Base-by-base conservation (phyloP, 2,888 invertebrate genomes). In the Bimastos eiseni region DNA sequence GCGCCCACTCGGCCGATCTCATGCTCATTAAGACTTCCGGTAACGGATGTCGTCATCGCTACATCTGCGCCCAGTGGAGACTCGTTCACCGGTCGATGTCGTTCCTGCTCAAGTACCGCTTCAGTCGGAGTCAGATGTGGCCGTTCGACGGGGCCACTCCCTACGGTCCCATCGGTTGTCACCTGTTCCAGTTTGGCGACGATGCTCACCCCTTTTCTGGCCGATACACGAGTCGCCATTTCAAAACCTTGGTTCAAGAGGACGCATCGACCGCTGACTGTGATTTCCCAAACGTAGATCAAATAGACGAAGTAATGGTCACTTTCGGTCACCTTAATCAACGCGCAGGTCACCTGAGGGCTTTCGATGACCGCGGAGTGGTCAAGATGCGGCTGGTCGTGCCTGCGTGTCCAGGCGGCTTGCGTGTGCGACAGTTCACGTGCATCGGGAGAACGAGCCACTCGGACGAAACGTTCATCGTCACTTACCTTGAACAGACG, bases 71-170 rank as follows among this genome's bases (percentile, higher is more conserved):
- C 19, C 86, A 86, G 86, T 86, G 86, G 86, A 86, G 15, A 17
- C 86, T 34, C 86, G 21, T 86, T 6, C 86, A 86, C 36, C 86
- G 24, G 4, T 36, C 34, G 86, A 34, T 86, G 86, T 86, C 89
- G 6, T 24, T 34, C 34, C 44, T 70, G 34, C 55, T 89, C n/a
- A 37, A 70, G 17, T 89, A 70, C 70, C 89, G 89, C 44, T 30
- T 89, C 49, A 89, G 89, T 36, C 49, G 55, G 37, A 49, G 70
- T 33, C 49, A 70, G 37, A 4, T 55, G 4, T 89, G 89, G 89
- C 89, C 89, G 17, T 70, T 70, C 19, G 33, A 55, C 36, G 86
- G 86, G 1, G 70, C 70, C 70, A 70, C 70, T 70, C 70, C 70
- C 13, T n/a, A n/a, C 17, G 70, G 70, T n/a, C 70, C 70, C 0